phyloP scores from a whole-genome alignment of 2,797 vertebrate genomes.

The Chrysocyon brachyurus region DNA sequence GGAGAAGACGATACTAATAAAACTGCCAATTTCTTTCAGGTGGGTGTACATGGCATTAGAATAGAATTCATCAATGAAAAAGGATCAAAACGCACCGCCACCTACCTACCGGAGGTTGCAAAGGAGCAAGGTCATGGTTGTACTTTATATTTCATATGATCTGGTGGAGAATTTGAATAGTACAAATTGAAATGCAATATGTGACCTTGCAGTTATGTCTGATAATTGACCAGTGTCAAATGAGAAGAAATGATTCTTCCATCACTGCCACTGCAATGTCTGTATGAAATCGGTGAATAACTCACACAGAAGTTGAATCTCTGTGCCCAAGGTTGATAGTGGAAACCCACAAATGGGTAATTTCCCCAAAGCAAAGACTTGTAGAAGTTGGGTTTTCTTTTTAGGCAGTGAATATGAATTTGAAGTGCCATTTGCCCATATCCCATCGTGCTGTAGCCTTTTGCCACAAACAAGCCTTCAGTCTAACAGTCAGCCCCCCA shows the following conservation, averaged over 20 bases:
- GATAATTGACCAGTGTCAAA: slow-evolving; percentile 87
- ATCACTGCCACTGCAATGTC: slow-evolving; percentile 81
- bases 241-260: slow-evolving; percentile 86
- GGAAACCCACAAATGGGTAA: slow-evolving; percentile 7
- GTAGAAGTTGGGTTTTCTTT: slow-evolving; percentile 48
- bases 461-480: slow-evolving; percentile 39
- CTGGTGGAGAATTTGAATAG: slow-evolving; percentile 88
- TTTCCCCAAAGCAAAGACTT: slow-evolving; percentile 34
- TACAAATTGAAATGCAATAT: slow-evolving; percentile 85
- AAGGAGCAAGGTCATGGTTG: slow-evolving; percentile 99
- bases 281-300: slow-evolving; percentile 62
- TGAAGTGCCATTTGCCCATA: slow-evolving; percentile 47
- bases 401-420: slow-evolving; percentile 28
- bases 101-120: slow-evolving; percentile 99
- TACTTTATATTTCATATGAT: slow-evolving; percentile 90
- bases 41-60: slow-evolving; percentile 99
- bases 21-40: slow-evolving; percentile 92
- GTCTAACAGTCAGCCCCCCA: slow-evolving; percentile 22
- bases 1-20: slow-evolving; percentile 86
- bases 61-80: slow-evolving; percentile 99
- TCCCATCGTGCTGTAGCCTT: not conserved
- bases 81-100: slow-evolving; percentile 99
- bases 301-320: slow-evolving; percentile 36
- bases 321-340: slow-evolving; percentile 18
- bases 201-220: slow-evolving; percentile 90